Evolutionary conservation across 1,140 invertebrate genomes (phyloP), one percentile per base, ranked within the genome.

Genomic region (Ceratosolen solmsi): DNA sequence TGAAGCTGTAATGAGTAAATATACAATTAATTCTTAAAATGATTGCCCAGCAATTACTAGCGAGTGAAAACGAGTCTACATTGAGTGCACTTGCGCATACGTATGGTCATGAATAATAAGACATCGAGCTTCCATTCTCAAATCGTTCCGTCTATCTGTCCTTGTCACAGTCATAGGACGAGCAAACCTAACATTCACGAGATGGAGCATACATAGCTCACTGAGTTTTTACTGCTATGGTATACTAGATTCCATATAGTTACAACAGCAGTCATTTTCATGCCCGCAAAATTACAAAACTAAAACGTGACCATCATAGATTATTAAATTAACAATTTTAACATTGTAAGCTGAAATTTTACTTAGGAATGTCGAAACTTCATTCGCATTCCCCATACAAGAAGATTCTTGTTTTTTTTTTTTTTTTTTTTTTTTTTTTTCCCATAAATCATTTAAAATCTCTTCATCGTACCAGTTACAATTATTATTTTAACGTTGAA

Each of bases 1-100:
- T 68, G 33, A 68, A 38, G 33, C 20, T 38, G 63, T 38, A 68
- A 38, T 33, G 8, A 36, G 33, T 38, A 68, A 68, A 68, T 68
- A 2, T n/a, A 68, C 22, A n/a, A n/a, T 68, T 68, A 68, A 68
- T 68, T 2, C 17, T 68, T 38, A n/a, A 38, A 68, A 68, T n/a
- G 20, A n/a, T 68, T 38, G 33, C 11, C 3, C 33, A 68, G 17
- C 38, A 68, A 68, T 38, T 68, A 38, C 27, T 38, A 22, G 63
- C 63, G 63, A 38, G 17, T 68, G 36, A 68, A 68, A 68, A n/a
- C 33, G 20, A n/a, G 63, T n/a, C 20, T 68, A 11, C 63, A 13
- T n/a, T 0, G 22, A 68, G 33, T 68, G 27, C 20, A 38, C 33
- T 38, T 5, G 30, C 27, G 36, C 15, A n/a, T 0, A 36, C 20